phyloP scores from a whole-genome alignment of 2,888 invertebrate species.

The Xanthia togata region DNA sequence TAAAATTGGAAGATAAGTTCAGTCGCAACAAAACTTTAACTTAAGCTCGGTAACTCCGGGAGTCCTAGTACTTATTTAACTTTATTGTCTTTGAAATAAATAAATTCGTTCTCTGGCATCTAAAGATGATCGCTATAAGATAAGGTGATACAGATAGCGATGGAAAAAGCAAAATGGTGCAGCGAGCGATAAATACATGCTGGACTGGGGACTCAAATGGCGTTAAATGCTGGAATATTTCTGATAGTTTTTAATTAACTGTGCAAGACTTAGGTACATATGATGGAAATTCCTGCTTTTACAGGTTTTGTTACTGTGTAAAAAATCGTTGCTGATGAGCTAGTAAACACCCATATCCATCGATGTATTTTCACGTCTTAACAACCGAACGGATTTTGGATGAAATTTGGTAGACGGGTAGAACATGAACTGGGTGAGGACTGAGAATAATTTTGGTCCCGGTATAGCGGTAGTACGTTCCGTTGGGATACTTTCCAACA shows the following conservation, averaged over 20 bases:
- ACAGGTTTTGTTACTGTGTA: not conserved
- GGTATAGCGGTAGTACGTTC: not conserved
- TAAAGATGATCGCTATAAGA: constrained; percentile 67
- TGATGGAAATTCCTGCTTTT: not conserved
- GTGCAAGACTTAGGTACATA: not conserved
- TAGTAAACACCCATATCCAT: not conserved
- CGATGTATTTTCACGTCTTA: not conserved
- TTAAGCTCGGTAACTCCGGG: constrained; percentile 59
- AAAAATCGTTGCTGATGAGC: too few species aligned
- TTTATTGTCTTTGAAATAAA: constrained; percentile 68
- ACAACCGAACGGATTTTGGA: not conserved
- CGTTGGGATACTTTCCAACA: not conserved
- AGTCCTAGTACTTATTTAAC: constrained; percentile 64
- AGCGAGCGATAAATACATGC: constrained; percentile 27
- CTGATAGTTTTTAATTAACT: not conserved
- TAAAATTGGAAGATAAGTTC: constrained; percentile 60
- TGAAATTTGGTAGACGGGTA: not conserved
- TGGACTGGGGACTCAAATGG: not conserved
- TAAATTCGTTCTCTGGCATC: constrained; percentile 68
- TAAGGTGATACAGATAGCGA: constrained; percentile 62
- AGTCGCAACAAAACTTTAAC: constrained; percentile 51
- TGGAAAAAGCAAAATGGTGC: constrained; percentile 36
- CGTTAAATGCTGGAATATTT: not conserved
- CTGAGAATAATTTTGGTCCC: not conserved
- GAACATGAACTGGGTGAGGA: not conserved